Percentiles rank a stretch among this genome's conserved stretches.
phyloP scores from a whole-genome alignment of 2,113 vertebrate species.

The Balaeniceps rex region DNA sequence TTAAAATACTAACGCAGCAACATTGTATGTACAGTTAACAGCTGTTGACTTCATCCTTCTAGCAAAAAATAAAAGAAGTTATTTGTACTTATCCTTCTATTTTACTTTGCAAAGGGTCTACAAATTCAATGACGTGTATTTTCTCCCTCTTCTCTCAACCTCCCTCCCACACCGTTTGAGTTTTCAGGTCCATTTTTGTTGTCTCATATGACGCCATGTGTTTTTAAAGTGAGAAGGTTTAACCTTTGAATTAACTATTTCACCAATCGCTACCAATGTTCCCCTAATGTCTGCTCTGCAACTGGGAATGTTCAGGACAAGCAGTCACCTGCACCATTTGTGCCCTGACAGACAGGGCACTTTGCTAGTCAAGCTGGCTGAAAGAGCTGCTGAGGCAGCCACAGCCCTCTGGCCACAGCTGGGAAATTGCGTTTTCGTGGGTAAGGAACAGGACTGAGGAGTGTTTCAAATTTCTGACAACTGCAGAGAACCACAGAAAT shows the following conservation, averaged over 20 bases:
- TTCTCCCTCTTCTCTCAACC: neutral
- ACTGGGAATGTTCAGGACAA: neutral
- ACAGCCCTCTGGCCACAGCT: neutral
- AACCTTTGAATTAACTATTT: neutral
- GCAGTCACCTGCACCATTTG: neutral
- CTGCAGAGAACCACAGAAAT: neutral
- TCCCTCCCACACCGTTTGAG: neutral
- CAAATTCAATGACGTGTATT: accelerated
- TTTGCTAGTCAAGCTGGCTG: neutral
- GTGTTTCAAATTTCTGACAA: neutral
- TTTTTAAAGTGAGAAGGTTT: neutral
- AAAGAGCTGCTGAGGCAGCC: neutral
- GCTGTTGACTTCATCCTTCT: neutral
- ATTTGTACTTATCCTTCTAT: neutral
- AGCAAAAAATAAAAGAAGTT: neutral
- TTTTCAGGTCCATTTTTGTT: neutral
- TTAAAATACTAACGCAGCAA: neutral
- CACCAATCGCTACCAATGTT: accelerated
- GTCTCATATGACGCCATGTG: neutral
- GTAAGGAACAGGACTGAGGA: neutral
- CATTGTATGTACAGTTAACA: neutral
- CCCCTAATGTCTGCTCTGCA: neutral
- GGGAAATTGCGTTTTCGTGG: neutral
- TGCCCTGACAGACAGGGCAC: neutral
- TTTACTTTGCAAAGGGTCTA: neutral